A percentile compares a stretch with the other conserved stretches of the same genome.
These are phyloP conservation scores for Heliocidaris tuberculata DNA, from an alignment of 35 echinoderm and acorn worm genomes.

Conservation along the genomic window DNA sequence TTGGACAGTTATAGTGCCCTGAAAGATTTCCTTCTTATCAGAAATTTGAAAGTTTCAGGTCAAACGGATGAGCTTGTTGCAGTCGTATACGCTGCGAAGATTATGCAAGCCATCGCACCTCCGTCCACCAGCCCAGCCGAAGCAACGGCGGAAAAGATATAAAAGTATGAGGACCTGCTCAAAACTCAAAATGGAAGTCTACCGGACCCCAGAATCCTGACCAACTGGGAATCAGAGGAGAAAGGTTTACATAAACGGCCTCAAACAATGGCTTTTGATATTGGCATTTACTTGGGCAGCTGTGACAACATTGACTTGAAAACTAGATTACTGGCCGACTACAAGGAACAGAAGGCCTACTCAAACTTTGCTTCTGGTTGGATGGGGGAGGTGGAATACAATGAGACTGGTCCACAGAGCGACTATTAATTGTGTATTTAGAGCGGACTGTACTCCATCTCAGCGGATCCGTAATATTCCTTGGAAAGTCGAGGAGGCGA, in stretches of 20 bases:
- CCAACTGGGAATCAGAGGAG: slow-evolving; percentile 35
- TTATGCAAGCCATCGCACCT: not conserved
- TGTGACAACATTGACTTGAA: slow-evolving; percentile 20
- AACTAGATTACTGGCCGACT: slow-evolving; percentile 46
- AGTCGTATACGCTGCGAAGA: not conserved
- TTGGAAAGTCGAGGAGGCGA: no score
- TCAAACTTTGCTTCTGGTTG: slow-evolving; percentile 51
- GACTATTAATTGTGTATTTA: slow-evolving; percentile 31
- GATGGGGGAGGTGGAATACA: slow-evolving; percentile 36
- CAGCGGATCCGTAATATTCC: slow-evolving; percentile 45
- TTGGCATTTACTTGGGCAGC: slow-evolving; percentile 38
- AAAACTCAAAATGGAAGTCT: not conserved
- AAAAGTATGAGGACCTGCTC: slow-evolving; percentile 14
- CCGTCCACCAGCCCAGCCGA: not conserved
- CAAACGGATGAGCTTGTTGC: slow-evolving; percentile 47
- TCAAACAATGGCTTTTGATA: slow-evolving; percentile 61
- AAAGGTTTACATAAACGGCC: slow-evolving; percentile 38
- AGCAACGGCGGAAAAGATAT: not conserved
- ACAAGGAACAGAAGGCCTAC: slow-evolving; percentile 63
- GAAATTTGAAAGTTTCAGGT: slow-evolving; percentile 44
- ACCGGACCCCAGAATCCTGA: slow-evolving; percentile 21
- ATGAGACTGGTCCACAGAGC: not conserved
- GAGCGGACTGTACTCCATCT: slow-evolving; percentile 46
- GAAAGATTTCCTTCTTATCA: not conserved
- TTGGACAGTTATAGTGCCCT: slow-evolving; percentile 50